phyloP scores from a whole-genome alignment of 2,113 vertebrate genomes.

The Neolamprologus sp. region DNA sequence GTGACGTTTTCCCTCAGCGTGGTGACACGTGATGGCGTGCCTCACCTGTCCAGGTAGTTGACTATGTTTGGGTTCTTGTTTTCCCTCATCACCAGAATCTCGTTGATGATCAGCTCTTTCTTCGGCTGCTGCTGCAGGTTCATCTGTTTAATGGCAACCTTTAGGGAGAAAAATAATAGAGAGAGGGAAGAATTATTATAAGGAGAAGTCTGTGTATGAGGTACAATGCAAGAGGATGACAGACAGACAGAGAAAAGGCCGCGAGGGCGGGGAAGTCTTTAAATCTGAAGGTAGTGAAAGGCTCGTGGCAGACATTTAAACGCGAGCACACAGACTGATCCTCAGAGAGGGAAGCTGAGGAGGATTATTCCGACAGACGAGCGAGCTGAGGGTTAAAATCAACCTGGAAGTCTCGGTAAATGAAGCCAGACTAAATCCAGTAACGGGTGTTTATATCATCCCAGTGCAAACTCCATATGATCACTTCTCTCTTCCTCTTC shows the following conservation, averaged over 20 bases:
- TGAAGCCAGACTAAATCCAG: background rate
- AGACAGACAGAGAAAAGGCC: background rate
- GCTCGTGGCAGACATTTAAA: background rate
- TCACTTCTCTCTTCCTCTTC: background rate
- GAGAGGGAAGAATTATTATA: background rate
- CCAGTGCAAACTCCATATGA: background rate
- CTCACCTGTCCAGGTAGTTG: slow-evolving; percentile 96
- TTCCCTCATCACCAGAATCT: slow-evolving; percentile 99
- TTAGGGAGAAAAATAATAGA: slow-evolving; percentile 21
- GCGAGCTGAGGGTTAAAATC: background rate
- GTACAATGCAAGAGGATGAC: background rate
- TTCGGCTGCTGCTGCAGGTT: slow-evolving; percentile 97
- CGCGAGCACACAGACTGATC: background rate
- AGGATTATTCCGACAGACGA: background rate
- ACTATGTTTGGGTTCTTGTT: slow-evolving; percentile 98
- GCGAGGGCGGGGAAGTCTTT: background rate
- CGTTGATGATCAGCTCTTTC: slow-evolving; percentile 96
- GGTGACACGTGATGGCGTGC: background rate
- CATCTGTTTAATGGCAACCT: slow-evolving; percentile 98
- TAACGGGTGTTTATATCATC: background rate
- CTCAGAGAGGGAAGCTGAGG: background rate
- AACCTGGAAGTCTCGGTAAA: background rate
- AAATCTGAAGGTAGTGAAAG: background rate
- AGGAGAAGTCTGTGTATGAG: background rate
- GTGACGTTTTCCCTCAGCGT: background rate